Base-by-base conservation (phyloP, 2,113 vertebrate genomes). In the Microtus pennsylvanicus region DNA sequence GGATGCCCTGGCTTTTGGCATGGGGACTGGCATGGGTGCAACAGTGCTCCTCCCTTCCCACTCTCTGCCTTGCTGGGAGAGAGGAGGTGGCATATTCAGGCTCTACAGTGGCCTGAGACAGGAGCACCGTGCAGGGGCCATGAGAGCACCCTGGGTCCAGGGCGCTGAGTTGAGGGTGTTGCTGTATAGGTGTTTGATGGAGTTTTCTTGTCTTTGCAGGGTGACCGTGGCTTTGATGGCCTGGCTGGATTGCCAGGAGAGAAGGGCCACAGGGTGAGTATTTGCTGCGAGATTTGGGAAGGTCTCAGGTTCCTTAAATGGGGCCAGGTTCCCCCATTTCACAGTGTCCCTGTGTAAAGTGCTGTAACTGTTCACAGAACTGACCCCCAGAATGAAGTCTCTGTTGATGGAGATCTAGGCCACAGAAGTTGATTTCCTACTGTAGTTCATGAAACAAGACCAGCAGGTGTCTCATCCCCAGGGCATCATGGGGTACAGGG, bases 221-320 rank as follows among this genome's bases (percentile, higher is more conserved):
- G 99, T 89, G 99, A 99, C 98, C 97, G 99, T 75, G 99, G 99
- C 4, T 99, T 99, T 6, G 99, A 99, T 76, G 99, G 99, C 45
- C 98, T 99, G 92, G 99, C 99, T 74, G 99, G 99, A 93, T 98
- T 99, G 93, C 99, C 99, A 1, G 99, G 99, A 11, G 99, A 99
- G 98, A 99, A 99, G 93, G 99, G 99, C 89, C 99, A 99, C 91
- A 98, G 99, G 97, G 99, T 99, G 89, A 99, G 99, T 98, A 55
- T 0, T 7, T 4, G 5, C 26, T 8, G 0, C 17, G 69, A 33
- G 16, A 50, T 42, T 26, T 0, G 0, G 81, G 2, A 9, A 38
- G 52, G 4, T 10, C 6, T 35, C 6, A 3, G 21, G 0, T 10
- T 33, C 61, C 74, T 3, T 5, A 5, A 1, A 0, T 16, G 33